These are phyloP conservation scores for Xanthorhoe designata DNA, from an alignment of 2,888 invertebrate species.

Conservation along the genomic window DNA sequence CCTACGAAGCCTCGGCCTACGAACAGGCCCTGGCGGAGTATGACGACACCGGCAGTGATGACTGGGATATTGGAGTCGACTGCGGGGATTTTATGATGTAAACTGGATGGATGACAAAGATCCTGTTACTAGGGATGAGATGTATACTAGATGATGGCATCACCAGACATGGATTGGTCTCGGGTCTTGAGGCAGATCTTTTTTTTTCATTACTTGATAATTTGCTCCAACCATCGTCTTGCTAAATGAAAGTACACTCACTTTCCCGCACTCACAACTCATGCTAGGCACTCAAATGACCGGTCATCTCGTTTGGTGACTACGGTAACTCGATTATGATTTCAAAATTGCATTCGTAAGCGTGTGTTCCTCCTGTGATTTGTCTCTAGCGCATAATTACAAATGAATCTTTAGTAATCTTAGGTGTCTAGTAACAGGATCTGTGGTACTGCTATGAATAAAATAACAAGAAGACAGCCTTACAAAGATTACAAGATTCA, in stretches of 20 bases:
- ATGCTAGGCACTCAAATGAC: no score
- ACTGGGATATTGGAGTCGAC: constrained; percentile 89
- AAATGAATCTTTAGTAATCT: neutral
- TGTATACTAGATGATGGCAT: neutral
- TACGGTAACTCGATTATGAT: no score
- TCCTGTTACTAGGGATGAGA: neutral
- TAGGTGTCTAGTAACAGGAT: neutral
- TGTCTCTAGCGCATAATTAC: no score
- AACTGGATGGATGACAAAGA: constrained; percentile 28
- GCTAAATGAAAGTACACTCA: no score
- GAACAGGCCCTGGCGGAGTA: constrained; percentile 87
- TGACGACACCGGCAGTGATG: constrained; percentile 85
- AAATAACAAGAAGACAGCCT: constrained; percentile 21
- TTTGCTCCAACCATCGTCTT: no score
- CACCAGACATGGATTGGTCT: neutral
- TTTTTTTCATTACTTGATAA: no score
- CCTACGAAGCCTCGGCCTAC: constrained; percentile 86
- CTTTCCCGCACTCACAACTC: no score
- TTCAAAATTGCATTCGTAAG: neutral
- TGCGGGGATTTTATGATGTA: constrained; percentile 91
- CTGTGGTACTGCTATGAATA: constrained; percentile 11
- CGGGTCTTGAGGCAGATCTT: no score
- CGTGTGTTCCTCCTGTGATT: no score
- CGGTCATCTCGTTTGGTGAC: no score
- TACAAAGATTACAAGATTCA: neutral